These are phyloP conservation scores for Tyrophagus putrescentiae DNA, from an alignment of 1,140 invertebrate species.

Conservation along the genomic window DNA sequence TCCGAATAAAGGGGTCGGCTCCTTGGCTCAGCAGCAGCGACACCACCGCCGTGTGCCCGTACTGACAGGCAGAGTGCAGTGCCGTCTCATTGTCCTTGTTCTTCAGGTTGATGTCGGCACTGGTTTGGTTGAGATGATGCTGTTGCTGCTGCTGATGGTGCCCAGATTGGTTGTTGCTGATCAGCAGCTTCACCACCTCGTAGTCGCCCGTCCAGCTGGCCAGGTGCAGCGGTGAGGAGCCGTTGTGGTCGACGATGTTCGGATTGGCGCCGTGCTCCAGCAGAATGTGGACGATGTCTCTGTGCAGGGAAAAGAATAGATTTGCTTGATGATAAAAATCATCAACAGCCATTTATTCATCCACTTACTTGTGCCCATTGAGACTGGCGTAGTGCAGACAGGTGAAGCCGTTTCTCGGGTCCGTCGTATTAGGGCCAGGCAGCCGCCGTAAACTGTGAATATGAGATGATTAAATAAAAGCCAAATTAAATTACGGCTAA, in stretches of 20 bases:
- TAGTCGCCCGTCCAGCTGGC: conserved; percentile 75
- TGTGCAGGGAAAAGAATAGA: conserved; percentile 35
- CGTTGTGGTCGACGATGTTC: conserved; percentile 64
- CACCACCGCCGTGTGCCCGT: conserved; percentile 79
- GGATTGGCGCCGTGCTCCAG: conserved; percentile 74
- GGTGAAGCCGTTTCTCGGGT: conserved; percentile 73
- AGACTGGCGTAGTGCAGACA: conserved; percentile 83
- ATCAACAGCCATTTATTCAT: conserved; percentile 29
- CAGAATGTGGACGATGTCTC: conserved; percentile 70
- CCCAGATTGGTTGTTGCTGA: conserved; percentile 40
- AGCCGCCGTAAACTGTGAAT: conserved; percentile 62
- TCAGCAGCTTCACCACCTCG: conserved; percentile 59
- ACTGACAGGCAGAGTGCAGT: conserved; percentile 82
- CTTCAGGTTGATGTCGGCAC: conserved; percentile 29
- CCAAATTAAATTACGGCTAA: too few species aligned
- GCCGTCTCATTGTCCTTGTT: conserved; percentile 85
- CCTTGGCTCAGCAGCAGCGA: conserved; percentile 63
- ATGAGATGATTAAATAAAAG: neutral
- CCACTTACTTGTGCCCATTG: conserved; percentile 69
- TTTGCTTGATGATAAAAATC: conserved; percentile 20
- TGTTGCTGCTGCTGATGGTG: neutral
- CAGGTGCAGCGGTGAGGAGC: conserved; percentile 69
- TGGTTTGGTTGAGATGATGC: neutral
- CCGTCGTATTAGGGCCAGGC: conserved; percentile 78
- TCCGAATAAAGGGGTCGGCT: conserved; percentile 76